phyloP scores from a whole-genome alignment of 2,888 invertebrate genomes.

The Rosalia funebris region DNA sequence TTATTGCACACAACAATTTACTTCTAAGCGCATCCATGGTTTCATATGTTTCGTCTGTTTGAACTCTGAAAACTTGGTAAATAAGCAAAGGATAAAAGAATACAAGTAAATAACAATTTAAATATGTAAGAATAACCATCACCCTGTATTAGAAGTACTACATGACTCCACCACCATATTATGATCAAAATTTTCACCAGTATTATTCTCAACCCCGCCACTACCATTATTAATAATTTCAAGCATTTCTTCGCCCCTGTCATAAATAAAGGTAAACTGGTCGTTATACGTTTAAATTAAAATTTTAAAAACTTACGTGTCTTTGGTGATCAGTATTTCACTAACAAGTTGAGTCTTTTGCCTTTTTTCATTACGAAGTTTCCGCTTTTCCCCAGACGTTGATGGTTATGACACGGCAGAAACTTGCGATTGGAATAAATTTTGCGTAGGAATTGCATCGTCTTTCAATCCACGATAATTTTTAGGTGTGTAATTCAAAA shows the following conservation, averaged over 20 bases:
- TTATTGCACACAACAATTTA: not conserved
- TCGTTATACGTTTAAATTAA: not conserved
- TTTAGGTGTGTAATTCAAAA: not conserved
- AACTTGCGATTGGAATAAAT: not conserved
- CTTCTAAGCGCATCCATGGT: not conserved
- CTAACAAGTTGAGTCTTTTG: not conserved
- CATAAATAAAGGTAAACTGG: not conserved
- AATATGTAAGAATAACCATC: not conserved
- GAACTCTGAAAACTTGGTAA: not conserved
- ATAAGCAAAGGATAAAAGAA: slow-evolving; percentile 6
- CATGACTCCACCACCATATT: not conserved
- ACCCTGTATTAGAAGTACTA: not conserved
- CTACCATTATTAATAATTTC: not conserved
- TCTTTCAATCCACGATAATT: slow-evolving; percentile 2
- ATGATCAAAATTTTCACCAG: not conserved
- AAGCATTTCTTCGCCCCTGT: not conserved
- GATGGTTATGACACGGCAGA: not conserved
- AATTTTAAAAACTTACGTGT: not conserved
- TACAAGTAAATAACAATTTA: not conserved
- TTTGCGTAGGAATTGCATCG: not conserved
- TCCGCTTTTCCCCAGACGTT: not conserved
- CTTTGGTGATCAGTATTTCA: not conserved
- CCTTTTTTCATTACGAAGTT: not conserved
- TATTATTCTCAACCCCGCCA: not conserved
- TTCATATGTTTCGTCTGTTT: not conserved